A percentile compares a stretch with the other conserved stretches of the same genome.
These are phyloP conservation scores for Willowsia nigromaculata DNA, from an alignment of 2,888 invertebrate genomes.

Conservation along the genomic window DNA sequence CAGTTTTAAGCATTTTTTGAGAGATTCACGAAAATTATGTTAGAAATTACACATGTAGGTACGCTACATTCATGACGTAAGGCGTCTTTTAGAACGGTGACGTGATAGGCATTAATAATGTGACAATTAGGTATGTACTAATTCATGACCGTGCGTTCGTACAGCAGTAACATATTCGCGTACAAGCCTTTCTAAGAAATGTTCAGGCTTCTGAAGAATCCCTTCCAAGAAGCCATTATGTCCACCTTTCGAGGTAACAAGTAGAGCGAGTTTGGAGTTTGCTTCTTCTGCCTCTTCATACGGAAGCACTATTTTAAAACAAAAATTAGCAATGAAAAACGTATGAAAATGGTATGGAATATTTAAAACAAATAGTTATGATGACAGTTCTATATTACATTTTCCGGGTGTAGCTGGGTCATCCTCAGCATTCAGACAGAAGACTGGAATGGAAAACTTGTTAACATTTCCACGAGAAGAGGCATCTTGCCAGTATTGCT, in stretches of 20 bases:
- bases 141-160: slow-evolving; percentile 5
- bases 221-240: slow-evolving; percentile 87
- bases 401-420: slow-evolving; percentile 93
- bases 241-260: slow-evolving; percentile 88
- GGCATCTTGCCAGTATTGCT: slow-evolving; percentile 89
- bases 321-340: neutral
- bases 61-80: too few species aligned
- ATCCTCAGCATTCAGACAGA: slow-evolving; percentile 92
- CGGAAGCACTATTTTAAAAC: slow-evolving; percentile 82
- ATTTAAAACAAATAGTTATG: neutral
- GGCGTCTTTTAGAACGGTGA: neutral
- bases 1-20: too few species aligned
- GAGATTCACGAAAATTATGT: too few species aligned
- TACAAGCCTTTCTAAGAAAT: slow-evolving; percentile 60
- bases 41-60: too few species aligned
- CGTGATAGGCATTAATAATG: neutral
- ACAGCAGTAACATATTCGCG: slow-evolving; percentile 50
- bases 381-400: slow-evolving; percentile 81
- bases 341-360: too few species aligned
- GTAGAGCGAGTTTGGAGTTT: slow-evolving; percentile 85
- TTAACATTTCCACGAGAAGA: slow-evolving; percentile 87
- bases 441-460: slow-evolving; percentile 86
- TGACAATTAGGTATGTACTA: neutral
- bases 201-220: slow-evolving; percentile 82
- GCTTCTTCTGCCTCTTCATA: slow-evolving; percentile 83